phyloP scores from a whole-genome alignment of 2,113 vertebrate genomes.

The Cavia porcellus region DNA sequence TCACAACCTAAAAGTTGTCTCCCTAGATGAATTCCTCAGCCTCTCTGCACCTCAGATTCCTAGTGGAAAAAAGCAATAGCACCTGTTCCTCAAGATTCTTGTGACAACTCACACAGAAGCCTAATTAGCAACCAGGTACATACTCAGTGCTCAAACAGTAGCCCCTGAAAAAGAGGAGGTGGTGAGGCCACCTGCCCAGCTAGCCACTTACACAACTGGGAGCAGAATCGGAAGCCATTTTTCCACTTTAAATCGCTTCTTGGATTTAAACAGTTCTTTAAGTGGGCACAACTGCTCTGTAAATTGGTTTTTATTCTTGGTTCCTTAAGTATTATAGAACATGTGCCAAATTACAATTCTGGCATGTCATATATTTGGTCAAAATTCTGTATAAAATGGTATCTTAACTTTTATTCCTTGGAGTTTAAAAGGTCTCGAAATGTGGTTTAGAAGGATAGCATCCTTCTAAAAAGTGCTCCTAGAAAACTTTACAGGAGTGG shows the following conservation, averaged over 20 bases:
- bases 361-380: not conserved
- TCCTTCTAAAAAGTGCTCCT: not conserved
- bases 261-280: not conserved
- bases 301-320: not conserved
- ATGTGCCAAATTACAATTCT: not conserved
- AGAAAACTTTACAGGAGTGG: fast-evolving
- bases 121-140: not conserved
- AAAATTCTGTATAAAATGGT: not conserved
- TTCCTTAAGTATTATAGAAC: not conserved
- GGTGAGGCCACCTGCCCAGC: not conserved
- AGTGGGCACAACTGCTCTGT: not conserved
- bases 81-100: not conserved
- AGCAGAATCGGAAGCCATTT: not conserved
- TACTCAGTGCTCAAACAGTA: not conserved
- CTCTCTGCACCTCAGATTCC: not conserved
- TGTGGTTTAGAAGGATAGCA: not conserved
- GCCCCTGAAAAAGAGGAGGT: not conserved
- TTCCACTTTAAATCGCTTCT: not conserved
- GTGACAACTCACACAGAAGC: not conserved
- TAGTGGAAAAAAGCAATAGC: not conserved
- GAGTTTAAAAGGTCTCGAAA: not conserved
- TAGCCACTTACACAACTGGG: not conserved
- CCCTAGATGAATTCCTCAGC: not conserved
- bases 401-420: conserved; percentile 10
- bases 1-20: not conserved